A percentile compares a stretch with the other conserved stretches of the same genome.
Evolutionary conservation across 2,888 invertebrate genomes (phyloP).

Genomic region (Cremastinae sp.): DNA sequence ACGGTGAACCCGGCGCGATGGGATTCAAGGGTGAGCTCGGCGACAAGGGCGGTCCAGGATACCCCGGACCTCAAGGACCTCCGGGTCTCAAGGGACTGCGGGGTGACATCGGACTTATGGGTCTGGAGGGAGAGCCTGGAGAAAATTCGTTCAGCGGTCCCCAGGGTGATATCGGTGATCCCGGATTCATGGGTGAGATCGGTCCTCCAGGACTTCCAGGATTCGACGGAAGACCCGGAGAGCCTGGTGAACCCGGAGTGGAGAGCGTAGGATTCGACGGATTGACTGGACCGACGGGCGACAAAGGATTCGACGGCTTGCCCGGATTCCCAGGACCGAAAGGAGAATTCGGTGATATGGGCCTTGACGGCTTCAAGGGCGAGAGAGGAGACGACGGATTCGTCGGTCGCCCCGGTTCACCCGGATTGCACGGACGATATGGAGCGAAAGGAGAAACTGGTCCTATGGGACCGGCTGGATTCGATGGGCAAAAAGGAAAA

Average conservation of each 20-base stretch:
- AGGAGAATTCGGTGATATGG: constrained; percentile 78
- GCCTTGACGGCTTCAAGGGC: constrained; percentile 83
- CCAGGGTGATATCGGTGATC: constrained; percentile 86
- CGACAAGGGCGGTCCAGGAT: constrained; percentile 86
- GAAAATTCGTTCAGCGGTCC: constrained; percentile 84
- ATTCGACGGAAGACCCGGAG: constrained; percentile 85
- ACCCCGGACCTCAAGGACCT: constrained; percentile 84
- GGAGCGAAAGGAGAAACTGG: constrained; percentile 91
- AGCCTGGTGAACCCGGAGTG: constrained; percentile 84
- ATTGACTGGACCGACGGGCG: constrained; percentile 72
- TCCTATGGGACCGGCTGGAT: constrained; percentile 87
- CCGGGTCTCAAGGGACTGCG: constrained; percentile 82
- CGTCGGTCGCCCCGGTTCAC: constrained; percentile 68
- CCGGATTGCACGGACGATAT: constrained; percentile 75
- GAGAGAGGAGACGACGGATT: constrained; percentile 82
- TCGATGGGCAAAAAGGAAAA: constrained; percentile 84
- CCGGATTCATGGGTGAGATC: constrained; percentile 86
- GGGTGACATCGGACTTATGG: constrained; percentile 86
- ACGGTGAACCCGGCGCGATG: constrained; percentile 72
- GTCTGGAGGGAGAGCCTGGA: constrained; percentile 85
- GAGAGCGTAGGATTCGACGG: constrained; percentile 70
- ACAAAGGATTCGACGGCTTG: constrained; percentile 76
- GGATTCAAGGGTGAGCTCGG: constrained; percentile 90
- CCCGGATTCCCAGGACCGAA: constrained; percentile 78
- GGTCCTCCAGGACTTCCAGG: constrained; percentile 87